Evolutionary conservation across 1,140 invertebrate genomes (phyloP), one percentile per base, ranked within the genome.

Genomic region (Cataglyphis hispanica): DNA sequence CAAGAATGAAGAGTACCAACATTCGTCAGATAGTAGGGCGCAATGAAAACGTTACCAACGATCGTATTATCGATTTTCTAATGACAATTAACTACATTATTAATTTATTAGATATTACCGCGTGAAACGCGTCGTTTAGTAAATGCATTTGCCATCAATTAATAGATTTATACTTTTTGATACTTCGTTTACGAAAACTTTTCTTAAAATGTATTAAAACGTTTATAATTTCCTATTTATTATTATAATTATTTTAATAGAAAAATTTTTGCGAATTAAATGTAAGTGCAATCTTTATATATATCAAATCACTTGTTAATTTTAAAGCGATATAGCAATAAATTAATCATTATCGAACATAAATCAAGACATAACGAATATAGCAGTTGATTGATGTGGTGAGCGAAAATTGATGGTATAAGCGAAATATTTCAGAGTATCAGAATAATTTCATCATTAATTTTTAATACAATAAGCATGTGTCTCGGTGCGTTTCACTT

Each of bases 11-110:
- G 43, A 67, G 16, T 66, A 78, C 67, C 60, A n/a, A 40, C 31
- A 74, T 63, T 87, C n/a, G 22, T 74, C 58, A 53, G 66, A 77
- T 66, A 13, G 25, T 40, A 76, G 37, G 13, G 60, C 22, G 64
- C 27, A 66, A 81, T 72, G 70, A 63, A 75, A 89, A 86, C 74
- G 87, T 89, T 89, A 89, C 87, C 84, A 89, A 78, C 64, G 31
- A 85, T 67, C 31, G 19, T 60, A 80, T 85, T 76, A 77, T 85
- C 75, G 50, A 85, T 85, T 85, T 67, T 80, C 31, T 77, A 72
- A 84, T 77, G 72, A 66, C 78, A 83, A 34, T 72, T 58, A 19
- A 50, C 16, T 50, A 72, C 27, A 27, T 60, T 60, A 83, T 25
- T 83, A 83, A 81, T 83, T 83, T 83, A 83, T 83, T 83, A 83